These are phyloP conservation scores for Brachyhypopomus occidentalis DNA, from an alignment of 2,113 vertebrate species.

Conservation along the genomic window DNA sequence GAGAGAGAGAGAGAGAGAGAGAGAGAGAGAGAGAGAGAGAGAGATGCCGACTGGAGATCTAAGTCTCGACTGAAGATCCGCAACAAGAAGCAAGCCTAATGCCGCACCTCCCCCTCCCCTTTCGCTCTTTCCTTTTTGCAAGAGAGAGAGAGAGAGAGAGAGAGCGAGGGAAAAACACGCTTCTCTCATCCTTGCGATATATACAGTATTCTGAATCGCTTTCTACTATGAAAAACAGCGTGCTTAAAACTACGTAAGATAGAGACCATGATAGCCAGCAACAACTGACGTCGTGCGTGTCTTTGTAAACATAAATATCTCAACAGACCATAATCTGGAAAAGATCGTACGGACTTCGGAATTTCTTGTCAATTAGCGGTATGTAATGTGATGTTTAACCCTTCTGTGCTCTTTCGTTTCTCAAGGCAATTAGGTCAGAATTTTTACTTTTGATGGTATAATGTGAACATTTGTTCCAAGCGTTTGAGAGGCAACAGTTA, in stretches of 20 bases:
- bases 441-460: neutral
- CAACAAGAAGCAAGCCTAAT: conserved; percentile 46
- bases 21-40: conserved; percentile 39
- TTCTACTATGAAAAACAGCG: conserved; percentile 39
- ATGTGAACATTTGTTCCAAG: neutral
- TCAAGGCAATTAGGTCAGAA: neutral
- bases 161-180: conserved; percentile 14
- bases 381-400: neutral
- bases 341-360: neutral
- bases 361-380: neutral
- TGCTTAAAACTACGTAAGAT: conserved; percentile 24
- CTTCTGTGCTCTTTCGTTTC: too few relatives aligned
- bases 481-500: neutral
- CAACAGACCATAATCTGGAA: neutral
- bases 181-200: conserved; percentile 39
- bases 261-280: conserved; percentile 27
- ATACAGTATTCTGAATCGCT: conserved; percentile 47
- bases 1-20: conserved; percentile 36
- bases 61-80: conserved; percentile 49
- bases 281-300: conserved; percentile 3
- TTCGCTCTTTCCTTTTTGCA: conserved; percentile 10
- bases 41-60: conserved; percentile 44
- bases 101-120: conserved; percentile 50
- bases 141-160: neutral
- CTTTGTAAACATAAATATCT: neutral